These are phyloP conservation scores for Cantharis nigra DNA, from an alignment of 2,888 invertebrate species.

Conservation along the genomic window DNA sequence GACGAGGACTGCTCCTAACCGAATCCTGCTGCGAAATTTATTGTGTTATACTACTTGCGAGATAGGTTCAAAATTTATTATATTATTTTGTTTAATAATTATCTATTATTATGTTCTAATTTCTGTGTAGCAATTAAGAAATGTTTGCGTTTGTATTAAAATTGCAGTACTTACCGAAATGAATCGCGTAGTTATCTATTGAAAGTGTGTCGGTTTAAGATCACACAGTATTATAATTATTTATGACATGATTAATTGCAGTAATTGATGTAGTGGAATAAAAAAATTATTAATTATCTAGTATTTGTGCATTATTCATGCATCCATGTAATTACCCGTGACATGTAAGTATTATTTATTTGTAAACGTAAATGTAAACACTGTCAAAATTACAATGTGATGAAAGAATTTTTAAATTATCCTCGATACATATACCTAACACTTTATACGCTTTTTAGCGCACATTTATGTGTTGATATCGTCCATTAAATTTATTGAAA, in stretches of 20 bases:
- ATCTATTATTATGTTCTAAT: slow-evolving; percentile 21
- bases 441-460: slow-evolving; percentile 11
- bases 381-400: slow-evolving; percentile 16
- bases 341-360: slow-evolving; percentile 10
- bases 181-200: not conserved
- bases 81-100: slow-evolving; percentile 29
- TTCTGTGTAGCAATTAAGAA: slow-evolving; percentile 12
- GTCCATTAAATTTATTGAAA: not conserved
- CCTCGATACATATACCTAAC: slow-evolving; percentile 6
- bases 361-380: slow-evolving; percentile 14
- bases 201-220: not conserved
- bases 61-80: slow-evolving; percentile 30
- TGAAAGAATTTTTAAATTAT: slow-evolving; percentile 16
- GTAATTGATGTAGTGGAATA: not conserved
- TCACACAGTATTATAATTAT: not conserved
- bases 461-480: not conserved
- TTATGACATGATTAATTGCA: not conserved
- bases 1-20: slow-evolving; percentile 33
- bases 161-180: not conserved
- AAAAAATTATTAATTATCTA: not conserved
- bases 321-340: not conserved
- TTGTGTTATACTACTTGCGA: slow-evolving; percentile 30
- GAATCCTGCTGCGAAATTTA: slow-evolving; percentile 34
- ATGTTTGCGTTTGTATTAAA: slow-evolving; percentile 7
- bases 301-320: not conserved